Conservation (phyloP, 2,113 vertebrate species). For the Gallinago media region DNA sequence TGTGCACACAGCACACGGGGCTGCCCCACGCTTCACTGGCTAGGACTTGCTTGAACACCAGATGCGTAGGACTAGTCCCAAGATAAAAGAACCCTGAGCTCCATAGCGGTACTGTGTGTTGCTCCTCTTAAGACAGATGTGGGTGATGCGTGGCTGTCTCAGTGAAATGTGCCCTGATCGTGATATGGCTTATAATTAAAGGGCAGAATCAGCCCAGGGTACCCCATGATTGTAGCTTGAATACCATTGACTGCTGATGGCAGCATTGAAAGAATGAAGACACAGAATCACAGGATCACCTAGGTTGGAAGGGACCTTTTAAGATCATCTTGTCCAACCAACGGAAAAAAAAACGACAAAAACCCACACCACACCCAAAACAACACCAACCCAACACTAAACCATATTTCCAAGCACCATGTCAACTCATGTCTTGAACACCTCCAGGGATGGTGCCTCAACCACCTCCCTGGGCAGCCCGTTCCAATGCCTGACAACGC, state of each 20-base stretch:
- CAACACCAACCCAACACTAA: no score
- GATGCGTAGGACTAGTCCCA: neutral
- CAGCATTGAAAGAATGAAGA: neutral
- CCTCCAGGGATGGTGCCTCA: no score
- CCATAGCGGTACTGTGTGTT: neutral
- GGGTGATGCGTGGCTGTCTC: neutral
- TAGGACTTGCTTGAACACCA: neutral
- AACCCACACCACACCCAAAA: no score
- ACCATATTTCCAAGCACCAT: no score
- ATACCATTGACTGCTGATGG: neutral
- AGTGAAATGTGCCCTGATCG: neutral
- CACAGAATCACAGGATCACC: no score
- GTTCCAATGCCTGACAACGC: no score
- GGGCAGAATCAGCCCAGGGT: neutral
- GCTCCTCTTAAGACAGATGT: neutral
- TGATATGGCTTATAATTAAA: neutral
- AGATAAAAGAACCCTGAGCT: neutral
- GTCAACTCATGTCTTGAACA: no score
- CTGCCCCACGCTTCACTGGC: neutral
- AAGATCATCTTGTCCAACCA: no score
- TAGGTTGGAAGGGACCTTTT: no score
- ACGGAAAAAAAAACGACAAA: no score
- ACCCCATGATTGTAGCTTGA: neutral
- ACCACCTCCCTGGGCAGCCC: no score
- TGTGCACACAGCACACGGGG: neutral